phyloP scores from a whole-genome alignment of 2,113 vertebrate genomes.

The Chaetorhynchus papuensis region DNA sequence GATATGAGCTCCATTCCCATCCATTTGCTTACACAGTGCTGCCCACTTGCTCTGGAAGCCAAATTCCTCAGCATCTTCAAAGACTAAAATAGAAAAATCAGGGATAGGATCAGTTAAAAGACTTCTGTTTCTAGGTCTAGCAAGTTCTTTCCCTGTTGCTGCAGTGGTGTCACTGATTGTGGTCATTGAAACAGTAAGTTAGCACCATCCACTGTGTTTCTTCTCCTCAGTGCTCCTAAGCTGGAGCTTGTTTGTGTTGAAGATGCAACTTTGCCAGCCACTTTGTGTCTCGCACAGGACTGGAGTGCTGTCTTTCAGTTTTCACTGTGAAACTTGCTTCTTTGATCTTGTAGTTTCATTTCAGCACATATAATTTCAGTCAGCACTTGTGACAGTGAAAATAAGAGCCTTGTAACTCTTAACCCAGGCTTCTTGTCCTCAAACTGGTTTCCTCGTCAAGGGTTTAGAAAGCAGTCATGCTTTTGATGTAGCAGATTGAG shows the following conservation, averaged over 20 bases:
- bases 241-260: background rate
- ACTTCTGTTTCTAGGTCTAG: background rate
- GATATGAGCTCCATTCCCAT: background rate
- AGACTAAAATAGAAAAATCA: background rate
- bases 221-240: background rate
- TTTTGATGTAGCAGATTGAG: conserved; percentile 17
- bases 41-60: background rate
- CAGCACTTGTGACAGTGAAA: background rate
- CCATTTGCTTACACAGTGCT: background rate
- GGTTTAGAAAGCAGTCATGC: background rate
- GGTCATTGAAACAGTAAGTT: background rate
- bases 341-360: conserved; percentile 26
- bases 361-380: background rate
- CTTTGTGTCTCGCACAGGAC: background rate
- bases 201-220: background rate
- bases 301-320: background rate
- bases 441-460: conserved; percentile 10
- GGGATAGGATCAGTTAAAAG: background rate
- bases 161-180: background rate
- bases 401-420: conserved; percentile 1
- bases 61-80: background rate
- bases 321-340: background rate
- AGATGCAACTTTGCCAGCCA: background rate
- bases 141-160: background rate
- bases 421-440: background rate